These are phyloP conservation scores for Schrankia costaestrigalis DNA, from an alignment of 2,888 invertebrate species.

Conservation along the genomic window DNA sequence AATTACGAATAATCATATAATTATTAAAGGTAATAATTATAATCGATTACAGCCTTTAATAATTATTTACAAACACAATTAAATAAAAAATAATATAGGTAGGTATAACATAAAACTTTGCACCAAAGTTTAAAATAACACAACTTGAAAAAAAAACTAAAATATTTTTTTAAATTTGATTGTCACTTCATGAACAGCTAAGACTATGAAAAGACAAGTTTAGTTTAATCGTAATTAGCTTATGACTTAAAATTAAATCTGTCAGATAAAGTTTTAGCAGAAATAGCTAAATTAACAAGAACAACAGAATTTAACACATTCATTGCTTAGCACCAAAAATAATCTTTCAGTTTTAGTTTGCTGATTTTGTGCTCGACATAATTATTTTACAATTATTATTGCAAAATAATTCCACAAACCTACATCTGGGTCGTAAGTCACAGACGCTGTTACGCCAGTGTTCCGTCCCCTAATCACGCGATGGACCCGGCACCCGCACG, in stretches of 20 bases:
- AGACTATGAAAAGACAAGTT: constrained; percentile 17
- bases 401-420: no score
- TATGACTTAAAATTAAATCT: constrained; percentile 16
- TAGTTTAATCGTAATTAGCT: constrained; percentile 21
- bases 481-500: no score
- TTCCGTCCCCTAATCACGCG: no score
- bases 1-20: constrained; percentile 10
- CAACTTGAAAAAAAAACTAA: background rate
- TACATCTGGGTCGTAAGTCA: no score
- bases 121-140: constrained; percentile 14
- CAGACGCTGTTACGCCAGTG: no score
- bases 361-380: no score
- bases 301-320: constrained; percentile 32
- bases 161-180: constrained; percentile 8
- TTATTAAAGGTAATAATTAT: constrained; percentile 13
- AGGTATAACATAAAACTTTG: constrained; percentile 9
- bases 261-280: constrained; percentile 13
- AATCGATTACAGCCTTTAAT: no score
- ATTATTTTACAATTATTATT: no score
- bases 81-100: constrained; percentile 10
- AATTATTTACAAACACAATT: constrained; percentile 12
- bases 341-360: no score
- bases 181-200: constrained; percentile 12
- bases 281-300: constrained; percentile 30
- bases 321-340: constrained; percentile 50